Base-by-base conservation (phyloP, 2,888 invertebrate species). In the Eupeodes latifasciatus region DNA sequence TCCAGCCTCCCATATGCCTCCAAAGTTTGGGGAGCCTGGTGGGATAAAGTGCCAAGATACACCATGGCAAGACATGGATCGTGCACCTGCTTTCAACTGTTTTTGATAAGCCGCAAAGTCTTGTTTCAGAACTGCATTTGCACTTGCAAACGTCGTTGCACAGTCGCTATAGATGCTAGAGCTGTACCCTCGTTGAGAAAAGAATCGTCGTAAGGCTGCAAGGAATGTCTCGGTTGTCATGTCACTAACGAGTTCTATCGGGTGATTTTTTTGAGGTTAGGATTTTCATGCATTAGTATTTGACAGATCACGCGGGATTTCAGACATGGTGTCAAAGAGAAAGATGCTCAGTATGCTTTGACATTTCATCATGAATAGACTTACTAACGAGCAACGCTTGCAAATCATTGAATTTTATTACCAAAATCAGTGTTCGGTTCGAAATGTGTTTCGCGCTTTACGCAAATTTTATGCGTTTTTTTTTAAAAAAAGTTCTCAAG, bases 211-310 rank as follows among this genome's bases (percentile, higher is more conserved):
- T 10, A 82, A 40, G 0, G 84, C 81, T 0, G 80, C 77, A 1
- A 88, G 7, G 19, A 88, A 84, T 4, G 51, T 62, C 7, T 80
- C 80, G 0, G 78, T 77, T 0, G 66, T 86, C 74, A 89, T 53
- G 16, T 90, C 87, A 49, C 72, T 84, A 10, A 81, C 86, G 0
- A 86, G 71, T 49, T 89, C 86, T 9, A n/a, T n/a, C n/a, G n/a
- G n/a, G n/a, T n/a, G n/a, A n/a, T n/a, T n/a, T n/a, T n/a, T n/a
- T n/a, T n/a, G n/a, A n/a, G n/a, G n/a, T n/a, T n/a, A n/a, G n/a
- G n/a, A n/a, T n/a, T n/a, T n/a, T n/a, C n/a, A n/a, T n/a, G n/a
- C n/a, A n/a, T n/a, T n/a, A n/a, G n/a, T n/a, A n/a, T n/a, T n/a
- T n/a, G n/a, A n/a, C n/a, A n/a, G n/a, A n/a, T n/a, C n/a, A n/a